A percentile compares a stretch with the other conserved stretches of the same genome.
Evolutionary conservation across 2,113 vertebrate species (phyloP).

Genomic region (Rousettus leschenaultii): DNA sequence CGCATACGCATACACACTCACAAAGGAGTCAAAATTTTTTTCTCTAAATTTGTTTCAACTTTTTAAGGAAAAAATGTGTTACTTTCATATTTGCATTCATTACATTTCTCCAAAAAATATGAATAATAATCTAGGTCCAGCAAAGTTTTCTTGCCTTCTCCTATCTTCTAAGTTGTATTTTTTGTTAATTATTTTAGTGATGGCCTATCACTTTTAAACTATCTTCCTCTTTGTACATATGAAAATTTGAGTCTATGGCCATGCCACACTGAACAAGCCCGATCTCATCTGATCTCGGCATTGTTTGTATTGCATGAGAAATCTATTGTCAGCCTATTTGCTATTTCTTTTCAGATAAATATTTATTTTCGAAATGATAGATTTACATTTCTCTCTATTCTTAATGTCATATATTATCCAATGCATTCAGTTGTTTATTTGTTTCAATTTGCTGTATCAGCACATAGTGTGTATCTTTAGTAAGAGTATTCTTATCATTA

Average conservation of each 20-base stretch:
- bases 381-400: neutral
- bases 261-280: too few species aligned
- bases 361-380: neutral
- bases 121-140: neutral
- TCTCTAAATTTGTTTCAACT: neutral
- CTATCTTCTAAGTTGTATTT: neutral
- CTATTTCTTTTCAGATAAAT: neutral
- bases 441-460: neutral
- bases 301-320: neutral
- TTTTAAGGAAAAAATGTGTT: neutral
- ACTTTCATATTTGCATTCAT: neutral
- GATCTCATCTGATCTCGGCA: too few species aligned
- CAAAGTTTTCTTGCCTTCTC: neutral
- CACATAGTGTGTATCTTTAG: neutral
- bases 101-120: neutral
- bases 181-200: neutral
- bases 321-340: neutral
- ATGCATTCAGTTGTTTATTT: neutral
- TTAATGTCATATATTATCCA: neutral
- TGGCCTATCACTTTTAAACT: neutral
- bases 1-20: fast-evolving
- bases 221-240: neutral
- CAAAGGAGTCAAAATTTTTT: neutral
- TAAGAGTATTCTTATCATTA: neutral
- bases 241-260: neutral